Base-by-base conservation (phyloP, 2,888 invertebrate genomes). In the Sclerodermus sp. region DNA sequence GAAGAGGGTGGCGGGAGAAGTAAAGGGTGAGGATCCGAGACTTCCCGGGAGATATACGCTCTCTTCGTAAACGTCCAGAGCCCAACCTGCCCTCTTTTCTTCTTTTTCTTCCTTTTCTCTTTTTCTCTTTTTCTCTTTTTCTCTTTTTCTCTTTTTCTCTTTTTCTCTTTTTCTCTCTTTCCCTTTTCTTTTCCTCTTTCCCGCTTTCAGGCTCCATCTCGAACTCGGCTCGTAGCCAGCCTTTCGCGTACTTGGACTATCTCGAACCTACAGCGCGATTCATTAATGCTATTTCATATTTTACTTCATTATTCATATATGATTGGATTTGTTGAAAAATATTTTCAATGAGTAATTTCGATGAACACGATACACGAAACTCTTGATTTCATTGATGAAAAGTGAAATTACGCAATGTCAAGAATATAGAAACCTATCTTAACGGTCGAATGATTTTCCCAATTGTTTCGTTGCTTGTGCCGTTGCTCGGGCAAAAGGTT, bases 171-270 rank as follows among this genome's bases (percentile, higher is more conserved):
- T 42, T 53, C 36, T 42, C 42, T 55, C 51, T 49, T 42, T 45
- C 52, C 51, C 39, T 40, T 42, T 49, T 37, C 57, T 54, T 55
- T 30, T 32, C 36, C 54, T 51, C 47, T 45, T 49, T 50, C 55
- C 52, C 50, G 54, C 55, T 51, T 47, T 52, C 55, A 43, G 45
- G 41, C 48, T 45, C 51, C 38, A 3, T 23, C 23, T 23, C 23
- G 23, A 23, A 23, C 23, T 23, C 23, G 23, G 23, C 23, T 17
- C 42, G 23, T 8, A 23, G 23, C 23, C 23, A 23, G 23, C 23
- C 23, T 8, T 23, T 23, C 8, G 23, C 23, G 23, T 23, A 23
- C 8, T 23, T 23, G 4, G 4, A 23, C 23, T 23, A 23, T 23
- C 23, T 23, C 23, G 4, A 23, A 23, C 4, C 23, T 23, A 23